Conservation (phyloP, 2,113 vertebrate genomes). For the Collichthys lucidus region DNA sequence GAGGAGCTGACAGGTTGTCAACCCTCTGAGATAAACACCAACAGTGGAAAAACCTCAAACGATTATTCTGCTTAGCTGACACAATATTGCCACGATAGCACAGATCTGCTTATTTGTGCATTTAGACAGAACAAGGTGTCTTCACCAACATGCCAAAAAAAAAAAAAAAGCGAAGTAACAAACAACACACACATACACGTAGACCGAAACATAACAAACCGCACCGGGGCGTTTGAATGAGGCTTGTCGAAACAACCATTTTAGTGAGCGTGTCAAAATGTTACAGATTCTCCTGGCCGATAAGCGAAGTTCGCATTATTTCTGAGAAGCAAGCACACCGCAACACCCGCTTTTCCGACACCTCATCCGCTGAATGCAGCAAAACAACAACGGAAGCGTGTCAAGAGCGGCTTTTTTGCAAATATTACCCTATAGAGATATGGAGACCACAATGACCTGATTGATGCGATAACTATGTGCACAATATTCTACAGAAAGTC, state of each 20-base stretch:
- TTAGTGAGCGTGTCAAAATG: constrained; percentile 56
- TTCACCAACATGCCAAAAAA: constrained; percentile 52
- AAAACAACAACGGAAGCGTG: constrained; percentile 61
- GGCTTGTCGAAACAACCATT: constrained; percentile 55
- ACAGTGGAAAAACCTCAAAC: constrained; percentile 75
- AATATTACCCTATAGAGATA: constrained; percentile 59
- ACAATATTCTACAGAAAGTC: constrained; percentile 46
- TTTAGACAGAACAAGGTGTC: constrained; percentile 55
- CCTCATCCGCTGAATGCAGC: constrained; percentile 67
- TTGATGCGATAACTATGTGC: constrained; percentile 43
- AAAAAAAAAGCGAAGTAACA: constrained; percentile 52
- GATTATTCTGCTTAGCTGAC: constrained; percentile 78
- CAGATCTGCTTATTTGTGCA: constrained; percentile 79
- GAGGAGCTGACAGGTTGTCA: constrained; percentile 33
- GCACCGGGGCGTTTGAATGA: constrained; percentile 58
- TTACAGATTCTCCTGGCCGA: constrained; percentile 64
- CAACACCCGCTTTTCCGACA: constrained; percentile 71
- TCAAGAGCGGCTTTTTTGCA: constrained; percentile 45
- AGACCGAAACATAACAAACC: constrained; percentile 51
- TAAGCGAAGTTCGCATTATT: constrained; percentile 79
- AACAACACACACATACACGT: constrained; percentile 46
- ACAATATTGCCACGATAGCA: constrained; percentile 73
- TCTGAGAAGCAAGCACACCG: constrained; percentile 80
- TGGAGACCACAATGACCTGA: constrained; percentile 64
- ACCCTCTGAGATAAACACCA: constrained; percentile 70